These are phyloP conservation scores for Aspiorhynchus laticeps DNA, from an alignment of 2,113 vertebrate species.

Conservation along the genomic window DNA sequence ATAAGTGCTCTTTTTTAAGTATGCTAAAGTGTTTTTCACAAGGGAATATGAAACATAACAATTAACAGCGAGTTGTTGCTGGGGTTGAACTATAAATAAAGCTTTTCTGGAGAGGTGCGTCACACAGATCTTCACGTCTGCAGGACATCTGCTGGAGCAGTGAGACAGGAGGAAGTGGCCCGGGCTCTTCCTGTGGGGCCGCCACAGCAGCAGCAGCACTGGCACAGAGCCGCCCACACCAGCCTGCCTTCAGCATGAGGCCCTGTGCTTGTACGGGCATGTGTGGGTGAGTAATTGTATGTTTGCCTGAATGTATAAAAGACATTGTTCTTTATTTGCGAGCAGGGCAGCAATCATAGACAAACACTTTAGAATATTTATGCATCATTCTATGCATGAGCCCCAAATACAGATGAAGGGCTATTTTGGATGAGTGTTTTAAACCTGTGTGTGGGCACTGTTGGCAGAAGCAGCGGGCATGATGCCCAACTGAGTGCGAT, in stretches of 20 bases:
- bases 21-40: not conserved
- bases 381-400: not conserved
- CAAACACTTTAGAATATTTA: not conserved
- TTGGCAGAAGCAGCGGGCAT: not conserved
- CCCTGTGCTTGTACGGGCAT: not conserved
- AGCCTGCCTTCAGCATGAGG: constrained; percentile 1
- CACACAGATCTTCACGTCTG: not conserved
- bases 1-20: not conserved
- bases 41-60: not conserved
- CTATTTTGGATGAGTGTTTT: constrained; percentile 15
- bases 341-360: not conserved
- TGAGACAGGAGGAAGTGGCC: not conserved
- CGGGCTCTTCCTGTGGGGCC: not conserved
- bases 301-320: not conserved
- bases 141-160: constrained; percentile 11
- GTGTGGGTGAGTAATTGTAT: constrained; percentile 3
- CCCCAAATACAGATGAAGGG: no score
- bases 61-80: not conserved
- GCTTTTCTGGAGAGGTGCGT: not conserved
- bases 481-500: constrained; percentile 12
- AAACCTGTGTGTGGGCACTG: not conserved
- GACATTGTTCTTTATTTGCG: not conserved
- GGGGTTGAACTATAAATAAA: constrained; percentile 25
- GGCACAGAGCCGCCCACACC: constrained; percentile 13
- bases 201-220: not conserved